Conservation (phyloP, 2,888 invertebrate species). For the Stenolophus ochropezus region DNA sequence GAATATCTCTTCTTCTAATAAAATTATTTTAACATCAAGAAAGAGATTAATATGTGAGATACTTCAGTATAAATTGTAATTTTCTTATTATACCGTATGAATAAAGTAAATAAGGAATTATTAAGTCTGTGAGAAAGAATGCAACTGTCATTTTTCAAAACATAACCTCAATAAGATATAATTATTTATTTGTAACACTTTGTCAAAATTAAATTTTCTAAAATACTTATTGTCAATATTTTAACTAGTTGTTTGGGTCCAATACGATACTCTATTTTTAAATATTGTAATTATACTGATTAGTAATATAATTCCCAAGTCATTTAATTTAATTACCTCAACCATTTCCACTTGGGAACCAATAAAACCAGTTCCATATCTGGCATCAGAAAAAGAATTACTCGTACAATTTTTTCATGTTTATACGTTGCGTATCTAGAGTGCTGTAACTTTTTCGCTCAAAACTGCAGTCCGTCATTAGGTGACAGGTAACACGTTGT, state of each 20-base stretch:
- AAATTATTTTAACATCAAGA: constrained; percentile 45
- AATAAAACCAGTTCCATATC: not conserved
- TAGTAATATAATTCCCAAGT: not conserved
- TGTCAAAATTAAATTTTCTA: no score
- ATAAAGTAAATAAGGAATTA: not conserved
- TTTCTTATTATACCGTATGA: not conserved
- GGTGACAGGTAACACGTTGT: constrained; percentile 52
- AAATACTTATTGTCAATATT: no score
- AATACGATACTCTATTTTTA: not conserved
- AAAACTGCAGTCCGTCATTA: constrained; percentile 47
- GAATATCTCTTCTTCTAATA: constrained; percentile 13
- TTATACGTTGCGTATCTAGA: not conserved
- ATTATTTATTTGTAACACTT: not conserved
- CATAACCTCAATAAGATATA: not conserved
- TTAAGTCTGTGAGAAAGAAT: not conserved
- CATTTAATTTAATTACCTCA: not conserved
- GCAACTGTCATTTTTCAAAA: not conserved
- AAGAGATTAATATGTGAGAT: constrained; percentile 17
- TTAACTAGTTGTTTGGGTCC: not conserved
- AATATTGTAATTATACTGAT: not conserved
- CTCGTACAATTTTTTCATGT: no score
- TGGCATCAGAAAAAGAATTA: not conserved
- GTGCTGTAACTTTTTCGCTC: not conserved
- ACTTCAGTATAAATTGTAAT: constrained; percentile 9
- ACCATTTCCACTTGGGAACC: not conserved